Evolutionary conservation across 1,140 invertebrate species (phyloP).

Genomic region (Lethrus apterus): DNA sequence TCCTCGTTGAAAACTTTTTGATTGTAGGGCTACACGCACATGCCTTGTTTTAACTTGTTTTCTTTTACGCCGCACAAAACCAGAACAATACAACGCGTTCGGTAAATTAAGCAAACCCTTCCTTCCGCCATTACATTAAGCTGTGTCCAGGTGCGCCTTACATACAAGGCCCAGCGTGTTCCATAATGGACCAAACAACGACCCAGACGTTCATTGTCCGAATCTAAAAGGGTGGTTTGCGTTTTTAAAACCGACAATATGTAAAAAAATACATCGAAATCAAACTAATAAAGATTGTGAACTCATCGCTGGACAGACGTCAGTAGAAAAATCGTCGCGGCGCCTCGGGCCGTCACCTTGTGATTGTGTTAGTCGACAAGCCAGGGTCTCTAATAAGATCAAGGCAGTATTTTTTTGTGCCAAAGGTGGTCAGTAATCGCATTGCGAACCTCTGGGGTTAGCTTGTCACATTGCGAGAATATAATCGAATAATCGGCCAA

Average conservation of each 20-base stretch:
- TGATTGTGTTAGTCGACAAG: conserved; percentile 13
- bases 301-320: too few relatives aligned
- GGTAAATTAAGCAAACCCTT: conserved; percentile 21
- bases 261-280: too few relatives aligned
- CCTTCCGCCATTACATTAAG: conserved; percentile 9
- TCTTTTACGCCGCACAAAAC: background rate
- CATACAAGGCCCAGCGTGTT: conserved; percentile 6
- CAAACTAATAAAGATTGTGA: too few relatives aligned
- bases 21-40: too few relatives aligned
- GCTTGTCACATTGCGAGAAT: conserved; percentile 18
- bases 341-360: conserved; percentile 6
- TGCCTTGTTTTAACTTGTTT: too few relatives aligned
- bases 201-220: conserved; percentile 16
- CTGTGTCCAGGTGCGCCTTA: conserved; percentile 16
- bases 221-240: conserved; percentile 16
- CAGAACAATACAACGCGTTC: conserved; percentile 6
- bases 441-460: conserved; percentile 21
- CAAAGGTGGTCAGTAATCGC: conserved; percentile 25
- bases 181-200: conserved; percentile 19
- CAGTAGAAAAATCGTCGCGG: too few relatives aligned
- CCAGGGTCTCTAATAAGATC: conserved; percentile 20
- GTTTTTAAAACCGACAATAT: too few relatives aligned
- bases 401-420: conserved; percentile 22
- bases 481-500: conserved; percentile 16
- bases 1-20: too few relatives aligned